phyloP scores from a whole-genome alignment of 64 coral and sea anemone genomes.

The Montipora efflorescens region DNA sequence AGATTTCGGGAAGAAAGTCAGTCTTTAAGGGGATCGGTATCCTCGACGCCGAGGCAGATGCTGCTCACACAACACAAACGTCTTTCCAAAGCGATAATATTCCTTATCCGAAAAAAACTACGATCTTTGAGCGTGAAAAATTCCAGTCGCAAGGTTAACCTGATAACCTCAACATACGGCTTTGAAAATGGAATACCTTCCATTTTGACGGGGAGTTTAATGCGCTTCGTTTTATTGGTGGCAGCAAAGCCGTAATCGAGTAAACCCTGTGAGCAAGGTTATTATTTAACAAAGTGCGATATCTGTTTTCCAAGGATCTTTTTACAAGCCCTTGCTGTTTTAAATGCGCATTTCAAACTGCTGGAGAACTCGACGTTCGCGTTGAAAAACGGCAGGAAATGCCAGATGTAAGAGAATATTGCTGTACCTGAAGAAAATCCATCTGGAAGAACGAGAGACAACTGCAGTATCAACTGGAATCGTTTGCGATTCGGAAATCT shows the following conservation, averaged over 20 bases:
- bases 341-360: background rate
- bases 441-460: conserved; percentile 4
- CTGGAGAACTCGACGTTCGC: background rate
- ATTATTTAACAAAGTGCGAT: background rate
- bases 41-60: background rate
- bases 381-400: conserved; percentile 42
- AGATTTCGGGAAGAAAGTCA: background rate
- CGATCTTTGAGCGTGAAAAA: background rate
- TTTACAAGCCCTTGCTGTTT: background rate
- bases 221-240: background rate
- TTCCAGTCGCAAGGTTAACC: background rate
- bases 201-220: background rate
- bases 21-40: conserved; percentile 12
- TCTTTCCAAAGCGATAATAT: background rate
- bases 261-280: background rate
- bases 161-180: background rate
- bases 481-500: conserved; percentile 10
- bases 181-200: background rate
- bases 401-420: conserved; percentile 15
- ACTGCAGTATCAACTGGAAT: background rate
- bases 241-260: background rate
- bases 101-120: background rate
- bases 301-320: background rate
- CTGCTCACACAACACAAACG: background rate
- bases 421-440: background rate